Evolutionary conservation across 1,140 invertebrate species (phyloP).

Genomic region (Aleiodes sp.): DNA sequence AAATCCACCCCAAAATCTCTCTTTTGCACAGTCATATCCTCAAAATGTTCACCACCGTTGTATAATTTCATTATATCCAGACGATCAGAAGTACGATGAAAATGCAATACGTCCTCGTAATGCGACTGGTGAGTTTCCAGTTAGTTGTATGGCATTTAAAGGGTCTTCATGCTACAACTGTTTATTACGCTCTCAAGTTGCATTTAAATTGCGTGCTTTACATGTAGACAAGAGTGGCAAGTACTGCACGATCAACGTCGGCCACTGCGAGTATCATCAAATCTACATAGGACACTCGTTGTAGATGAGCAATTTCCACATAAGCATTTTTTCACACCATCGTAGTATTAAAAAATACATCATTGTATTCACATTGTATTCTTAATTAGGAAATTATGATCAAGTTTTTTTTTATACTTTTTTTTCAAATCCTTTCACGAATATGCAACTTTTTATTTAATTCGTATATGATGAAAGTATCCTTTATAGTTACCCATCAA

Average conservation of each 20-base stretch:
- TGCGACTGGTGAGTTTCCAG: slow-evolving; percentile 54
- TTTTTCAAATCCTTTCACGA: too few relatives aligned
- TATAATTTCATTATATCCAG: slow-evolving; percentile 52
- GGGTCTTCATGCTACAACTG: slow-evolving; percentile 21
- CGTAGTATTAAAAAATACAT: too few relatives aligned
- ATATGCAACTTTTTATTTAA: too few relatives aligned
- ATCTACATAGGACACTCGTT: not conserved
- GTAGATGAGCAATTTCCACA: not conserved
- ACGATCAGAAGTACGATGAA: slow-evolving; percentile 55
- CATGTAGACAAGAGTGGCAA: not conserved
- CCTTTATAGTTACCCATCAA: too few relatives aligned
- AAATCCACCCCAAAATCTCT: not conserved
- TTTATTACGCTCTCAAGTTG: not conserved
- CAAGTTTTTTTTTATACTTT: too few relatives aligned
- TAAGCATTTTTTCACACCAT: too few relatives aligned
- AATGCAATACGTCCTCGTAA: slow-evolving; percentile 56
- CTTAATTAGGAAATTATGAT: too few relatives aligned
- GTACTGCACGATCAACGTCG: not conserved
- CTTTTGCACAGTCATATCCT: not conserved
- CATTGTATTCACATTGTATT: too few relatives aligned
- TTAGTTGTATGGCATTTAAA: slow-evolving; percentile 40
- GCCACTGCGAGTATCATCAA: not conserved
- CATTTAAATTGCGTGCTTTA: slow-evolving; percentile 19
- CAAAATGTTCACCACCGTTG: slow-evolving; percentile 38
- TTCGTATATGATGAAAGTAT: too few relatives aligned